Base-by-base conservation (phyloP, 2,797 vertebrate species). In the Anguilla marmorata region DNA sequence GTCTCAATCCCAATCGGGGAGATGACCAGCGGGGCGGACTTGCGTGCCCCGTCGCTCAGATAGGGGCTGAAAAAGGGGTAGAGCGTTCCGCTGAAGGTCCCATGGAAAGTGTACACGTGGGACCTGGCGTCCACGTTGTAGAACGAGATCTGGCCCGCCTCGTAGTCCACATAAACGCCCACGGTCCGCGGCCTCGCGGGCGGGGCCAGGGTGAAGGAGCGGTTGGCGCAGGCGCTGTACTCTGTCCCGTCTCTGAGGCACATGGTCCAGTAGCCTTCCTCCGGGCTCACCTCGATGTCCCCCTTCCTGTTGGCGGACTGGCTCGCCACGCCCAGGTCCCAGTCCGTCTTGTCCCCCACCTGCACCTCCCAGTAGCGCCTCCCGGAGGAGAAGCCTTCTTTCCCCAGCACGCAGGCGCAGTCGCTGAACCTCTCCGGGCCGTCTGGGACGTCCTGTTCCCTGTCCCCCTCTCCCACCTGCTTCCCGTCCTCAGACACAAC, bases 101-200 rank as follows among this genome's bases (percentile, higher is more conserved):
- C 58, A 1, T 52, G 21, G 56, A 87, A 89, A 24, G 88, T 87
- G 86, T 85, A 85, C n/a, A 87, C 60, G 12, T 89, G 88, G 45
- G 66, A 30, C 37, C 30, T 66, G 63, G 56, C 12, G 27, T 89
- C 88, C 7, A 85, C 86, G 24, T 89, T 72, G n/a, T 87, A 89
- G 41, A 87, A 89, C 9, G 88, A 89, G 69, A 89, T 74, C 83
- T 79, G 52, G 2, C 86, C 88, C 14, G 27, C 88, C 33, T 89
- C 86, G 3, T 89, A 89, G 30, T 87, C 86, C 83, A 87, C 48
- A n/a, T 85, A 87, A 1, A 89, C 69, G 0, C 86, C 88, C 27
- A 89, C 60, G 45, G 41, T 86, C 19, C 58, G 85, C 0, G 85
- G 85, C 4, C 24, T 14, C n/a, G 4, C 24, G 2, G 8, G 30